A percentile compares a stretch with the other conserved stretches of the same genome.
Evolutionary conservation across 2,113 vertebrate genomes (phyloP).

Genomic region (Numenius arquata): DNA sequence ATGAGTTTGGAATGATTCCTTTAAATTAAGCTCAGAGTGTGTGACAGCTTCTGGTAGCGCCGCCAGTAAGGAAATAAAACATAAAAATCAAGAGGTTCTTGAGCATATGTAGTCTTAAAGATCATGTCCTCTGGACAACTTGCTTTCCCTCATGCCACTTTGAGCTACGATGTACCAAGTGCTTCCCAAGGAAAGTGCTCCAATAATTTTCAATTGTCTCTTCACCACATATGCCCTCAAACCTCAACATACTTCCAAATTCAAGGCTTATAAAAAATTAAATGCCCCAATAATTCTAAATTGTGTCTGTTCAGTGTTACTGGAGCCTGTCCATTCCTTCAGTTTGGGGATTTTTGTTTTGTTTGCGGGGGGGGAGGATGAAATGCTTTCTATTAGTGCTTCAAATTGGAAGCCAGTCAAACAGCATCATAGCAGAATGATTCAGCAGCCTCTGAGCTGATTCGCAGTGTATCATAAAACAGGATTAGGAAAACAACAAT

Average conservation of each 20-base stretch:
- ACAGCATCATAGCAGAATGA: slow-evolving; percentile 36
- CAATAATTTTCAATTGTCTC: slow-evolving; percentile 34
- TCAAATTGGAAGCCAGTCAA: slow-evolving; percentile 54
- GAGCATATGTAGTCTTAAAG: background rate
- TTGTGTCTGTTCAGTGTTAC: slow-evolving; percentile 36
- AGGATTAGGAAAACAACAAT: slow-evolving; percentile 55
- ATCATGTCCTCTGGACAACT: background rate
- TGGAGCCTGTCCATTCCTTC: slow-evolving; percentile 54
- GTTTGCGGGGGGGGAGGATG: background rate
- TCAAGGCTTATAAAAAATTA: slow-evolving; percentile 59
- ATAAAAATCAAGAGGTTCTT: background rate
- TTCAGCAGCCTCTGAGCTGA: slow-evolving; percentile 41
- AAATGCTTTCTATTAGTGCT: slow-evolving; percentile 48
- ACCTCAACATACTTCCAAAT: slow-evolving; percentile 22
- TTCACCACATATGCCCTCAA: background rate
- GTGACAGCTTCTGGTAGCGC: slow-evolving; percentile 41
- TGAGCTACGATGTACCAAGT: background rate
- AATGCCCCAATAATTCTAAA: slow-evolving; percentile 67
- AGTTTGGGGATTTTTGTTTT: slow-evolving; percentile 12
- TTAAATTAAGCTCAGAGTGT: slow-evolving; percentile 46
- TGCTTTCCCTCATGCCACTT: background rate
- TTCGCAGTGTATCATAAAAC: slow-evolving; percentile 33
- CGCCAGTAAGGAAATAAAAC: slow-evolving; percentile 2
- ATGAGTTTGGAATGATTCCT: slow-evolving; percentile 45
- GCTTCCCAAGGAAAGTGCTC: slow-evolving; percentile 9